Evolutionary conservation across 2,888 invertebrate species (phyloP).

Genomic region (Athalia circularis): DNA sequence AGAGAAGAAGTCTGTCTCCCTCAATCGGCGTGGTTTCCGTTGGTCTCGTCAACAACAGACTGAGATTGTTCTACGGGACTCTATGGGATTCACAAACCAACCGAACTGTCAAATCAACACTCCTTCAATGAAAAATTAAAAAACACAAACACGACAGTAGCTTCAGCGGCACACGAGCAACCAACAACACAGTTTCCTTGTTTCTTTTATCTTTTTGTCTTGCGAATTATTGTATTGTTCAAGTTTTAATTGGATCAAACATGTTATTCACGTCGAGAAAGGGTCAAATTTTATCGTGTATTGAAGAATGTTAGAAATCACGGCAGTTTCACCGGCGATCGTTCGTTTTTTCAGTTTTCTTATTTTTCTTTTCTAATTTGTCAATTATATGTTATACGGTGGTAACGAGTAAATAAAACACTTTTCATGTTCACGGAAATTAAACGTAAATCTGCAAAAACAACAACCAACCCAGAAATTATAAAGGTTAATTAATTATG

Average conservation of each 20-base stretch:
- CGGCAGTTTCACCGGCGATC: neutral
- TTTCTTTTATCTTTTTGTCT: neutral
- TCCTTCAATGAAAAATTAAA: slow-evolving; percentile 64
- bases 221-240: neutral
- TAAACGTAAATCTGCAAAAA: slow-evolving; percentile 74
- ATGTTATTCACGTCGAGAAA: neutral
- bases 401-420: slow-evolving; percentile 6
- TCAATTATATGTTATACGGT: slow-evolving; percentile 13
- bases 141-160: slow-evolving; percentile 56
- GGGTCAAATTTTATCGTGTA: neutral
- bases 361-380: slow-evolving; percentile 2
- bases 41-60: slow-evolving; percentile 71
- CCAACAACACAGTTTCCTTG: slow-evolving; percentile 62
- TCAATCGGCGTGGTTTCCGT: slow-evolving; percentile 66
- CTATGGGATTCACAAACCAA: slow-evolving; percentile 69
- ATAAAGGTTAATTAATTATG: slow-evolving; percentile 54
- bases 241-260: neutral
- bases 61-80: slow-evolving; percentile 71
- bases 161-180: slow-evolving; percentile 35
- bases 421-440: slow-evolving; percentile 46
- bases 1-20: slow-evolving; percentile 62
- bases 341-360: neutral
- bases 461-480: slow-evolving; percentile 72
- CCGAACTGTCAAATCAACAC: slow-evolving; percentile 69
- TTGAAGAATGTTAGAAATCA: neutral